Percentiles rank a stretch among this genome's conserved stretches.
These are phyloP conservation scores for Regulus satrapa DNA, from an alignment of 2,113 vertebrate species.

Conservation along the genomic window DNA sequence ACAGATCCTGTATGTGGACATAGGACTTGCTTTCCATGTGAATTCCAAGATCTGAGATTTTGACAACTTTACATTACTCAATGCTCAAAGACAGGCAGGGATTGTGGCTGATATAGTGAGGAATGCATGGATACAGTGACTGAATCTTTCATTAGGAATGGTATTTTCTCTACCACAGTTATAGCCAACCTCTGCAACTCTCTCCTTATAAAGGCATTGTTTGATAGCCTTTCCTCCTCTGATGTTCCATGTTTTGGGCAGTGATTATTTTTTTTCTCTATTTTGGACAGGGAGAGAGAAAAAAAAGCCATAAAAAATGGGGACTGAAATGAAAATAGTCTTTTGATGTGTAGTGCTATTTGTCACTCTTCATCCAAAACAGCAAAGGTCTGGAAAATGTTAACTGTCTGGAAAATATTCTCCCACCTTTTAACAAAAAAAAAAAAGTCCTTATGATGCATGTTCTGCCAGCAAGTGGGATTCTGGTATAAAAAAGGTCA, in stretches of 20 bases:
- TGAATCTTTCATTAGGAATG: not conserved
- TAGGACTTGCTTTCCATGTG: not conserved
- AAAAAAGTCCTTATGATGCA: conserved; percentile 3
- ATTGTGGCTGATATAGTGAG: not conserved
- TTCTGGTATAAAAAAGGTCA: not conserved
- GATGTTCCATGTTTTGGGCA: not conserved
- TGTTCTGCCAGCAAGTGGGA: not conserved
- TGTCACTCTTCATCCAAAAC: conserved; percentile 22
- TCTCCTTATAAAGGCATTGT: not conserved
- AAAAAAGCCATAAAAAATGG: not conserved
- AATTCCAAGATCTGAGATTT: not conserved
- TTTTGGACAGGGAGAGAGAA: not conserved
- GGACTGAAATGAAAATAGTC: not conserved
- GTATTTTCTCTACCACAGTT: not conserved
- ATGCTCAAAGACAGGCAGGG: accelerated
- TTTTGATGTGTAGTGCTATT: not conserved
- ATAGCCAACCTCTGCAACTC: not conserved
- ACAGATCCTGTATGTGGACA: not conserved
- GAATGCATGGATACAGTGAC: not conserved
- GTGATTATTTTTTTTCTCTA: not conserved
- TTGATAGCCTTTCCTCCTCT: not conserved
- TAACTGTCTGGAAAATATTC: conserved; percentile 33
- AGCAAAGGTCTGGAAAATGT: conserved; percentile 25
- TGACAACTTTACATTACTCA: not conserved
- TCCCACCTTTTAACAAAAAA: not conserved